Evolutionary conservation across 2,888 invertebrate species (phyloP), one percentile per base, ranked within the genome.

Genomic region (Nomada lathburiana): DNA sequence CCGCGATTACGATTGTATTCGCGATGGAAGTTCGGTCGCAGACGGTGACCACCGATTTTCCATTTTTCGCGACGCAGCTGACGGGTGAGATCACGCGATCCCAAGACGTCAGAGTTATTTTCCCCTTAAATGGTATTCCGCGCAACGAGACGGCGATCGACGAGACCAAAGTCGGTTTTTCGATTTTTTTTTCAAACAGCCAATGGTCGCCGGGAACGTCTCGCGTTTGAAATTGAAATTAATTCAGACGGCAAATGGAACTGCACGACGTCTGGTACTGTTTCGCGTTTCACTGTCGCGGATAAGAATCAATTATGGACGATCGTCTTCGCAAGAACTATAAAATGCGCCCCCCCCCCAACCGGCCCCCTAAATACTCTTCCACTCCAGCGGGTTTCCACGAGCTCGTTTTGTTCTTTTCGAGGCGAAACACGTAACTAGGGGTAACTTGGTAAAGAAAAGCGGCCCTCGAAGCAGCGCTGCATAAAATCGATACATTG

Each of bases 401-500:
- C 20, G 47, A 4, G n/a, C 11, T 26, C 13, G 23, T 42, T 20
- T 3, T n/a, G n/a, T 26, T 36, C n/a, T 16, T 50, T 42, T n/a
- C 63, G 55, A 44, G 7, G 18, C 10, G 23, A 50, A 20, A 63
- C 47, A 47, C 53, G 68, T 47, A 78, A 71, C 47, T 13, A 26
- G 42, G 36, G 65, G 20, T n/a, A 20, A 36, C 60, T 55, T 11
- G 50, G 53, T 42, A 36, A 70, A 44, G 52, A 36, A 73, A 47
- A 70, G 57, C 60, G 52, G 16, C 26, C 68, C 50, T 47, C 68
- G 64, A 26, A 44, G 29, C 63, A 52, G 52, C 44, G 55, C 23
- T 18, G 71, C 68, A 36, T 71, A 84, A 76, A 79, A 84, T 83
- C 77, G 83, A 74, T 83, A 60, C 74, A 36, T 80, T 67, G 76